These are phyloP conservation scores for Hiodon tergisus DNA, from an alignment of 2,113 vertebrate genomes.

Conservation along the genomic window DNA sequence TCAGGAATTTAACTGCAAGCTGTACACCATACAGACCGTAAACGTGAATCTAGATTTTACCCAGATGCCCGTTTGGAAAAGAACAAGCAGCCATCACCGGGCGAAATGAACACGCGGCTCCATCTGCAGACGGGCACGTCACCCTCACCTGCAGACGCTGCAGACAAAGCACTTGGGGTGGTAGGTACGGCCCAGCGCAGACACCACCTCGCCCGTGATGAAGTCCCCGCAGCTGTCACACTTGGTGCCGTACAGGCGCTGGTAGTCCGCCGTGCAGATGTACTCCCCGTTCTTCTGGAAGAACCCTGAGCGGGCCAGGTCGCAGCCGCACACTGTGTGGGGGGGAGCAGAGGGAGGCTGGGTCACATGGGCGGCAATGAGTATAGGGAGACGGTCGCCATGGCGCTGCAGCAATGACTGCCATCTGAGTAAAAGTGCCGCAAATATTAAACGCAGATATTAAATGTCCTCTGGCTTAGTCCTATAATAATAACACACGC, in stretches of 20 bases:
- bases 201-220: slow-evolving; percentile 97
- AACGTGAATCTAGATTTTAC: no score
- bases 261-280: slow-evolving; percentile 96
- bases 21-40: no score
- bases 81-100: no score
- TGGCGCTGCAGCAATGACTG: no score
- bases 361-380: background rate
- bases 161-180: slow-evolving; percentile 98
- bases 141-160: slow-evolving; percentile 84
- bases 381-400: background rate
- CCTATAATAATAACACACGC: no score
- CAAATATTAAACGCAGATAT: no score
- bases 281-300: slow-evolving; percentile 98
- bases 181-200: slow-evolving; percentile 91
- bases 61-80: no score
- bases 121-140: background rate
- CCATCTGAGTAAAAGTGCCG: no score
- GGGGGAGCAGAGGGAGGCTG: background rate
- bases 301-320: slow-evolving; percentile 91
- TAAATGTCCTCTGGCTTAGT: no score
- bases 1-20: no score
- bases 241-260: slow-evolving; percentile 91
- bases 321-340: slow-evolving; percentile 84
- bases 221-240: slow-evolving; percentile 93
- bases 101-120: no score